phyloP scores from a whole-genome alignment of 2,888 invertebrate species.

The Aspidiotus destructor region DNA sequence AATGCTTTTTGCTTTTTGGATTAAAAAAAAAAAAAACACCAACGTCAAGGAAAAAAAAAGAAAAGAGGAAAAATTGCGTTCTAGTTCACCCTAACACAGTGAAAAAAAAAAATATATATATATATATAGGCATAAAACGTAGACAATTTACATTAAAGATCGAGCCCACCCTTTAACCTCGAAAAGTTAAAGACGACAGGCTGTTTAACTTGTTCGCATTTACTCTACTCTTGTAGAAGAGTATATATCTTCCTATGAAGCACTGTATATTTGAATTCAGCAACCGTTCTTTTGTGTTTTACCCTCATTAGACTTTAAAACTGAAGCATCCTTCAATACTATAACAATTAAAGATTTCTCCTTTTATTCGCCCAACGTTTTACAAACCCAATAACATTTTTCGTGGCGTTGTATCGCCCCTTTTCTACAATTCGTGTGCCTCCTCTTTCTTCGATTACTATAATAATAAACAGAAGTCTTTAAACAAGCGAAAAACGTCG shows the following conservation, averaged over 20 bases:
- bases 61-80: conserved; percentile 21
- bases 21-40: conserved; percentile 7
- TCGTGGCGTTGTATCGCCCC: neutral
- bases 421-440: neutral
- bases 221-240: too few species aligned
- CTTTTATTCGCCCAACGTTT: neutral
- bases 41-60: conserved; percentile 22
- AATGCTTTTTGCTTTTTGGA: neutral
- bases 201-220: conserved; percentile 22
- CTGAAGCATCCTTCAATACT: conserved; percentile 32
- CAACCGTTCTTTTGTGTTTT: conserved; percentile 32
- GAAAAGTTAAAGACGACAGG: conserved; percentile 31
- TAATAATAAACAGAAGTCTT: too few species aligned
- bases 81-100: conserved; percentile 22
- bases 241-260: conserved; percentile 8
- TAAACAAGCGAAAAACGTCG: too few species aligned
- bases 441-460: neutral
- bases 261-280: conserved; percentile 28
- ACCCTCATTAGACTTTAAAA: conserved; percentile 31
- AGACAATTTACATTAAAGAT: conserved; percentile 31
- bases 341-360: conserved; percentile 32
- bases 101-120: conserved; percentile 6
- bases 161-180: conserved; percentile 30
- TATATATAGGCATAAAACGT: conserved; percentile 7
- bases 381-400: conserved; percentile 14